These are phyloP conservation scores for Theonella swinhoei DNA, from an alignment of 37 sponge, comb jelly and placozoan species.

Conservation along the genomic window DNA sequence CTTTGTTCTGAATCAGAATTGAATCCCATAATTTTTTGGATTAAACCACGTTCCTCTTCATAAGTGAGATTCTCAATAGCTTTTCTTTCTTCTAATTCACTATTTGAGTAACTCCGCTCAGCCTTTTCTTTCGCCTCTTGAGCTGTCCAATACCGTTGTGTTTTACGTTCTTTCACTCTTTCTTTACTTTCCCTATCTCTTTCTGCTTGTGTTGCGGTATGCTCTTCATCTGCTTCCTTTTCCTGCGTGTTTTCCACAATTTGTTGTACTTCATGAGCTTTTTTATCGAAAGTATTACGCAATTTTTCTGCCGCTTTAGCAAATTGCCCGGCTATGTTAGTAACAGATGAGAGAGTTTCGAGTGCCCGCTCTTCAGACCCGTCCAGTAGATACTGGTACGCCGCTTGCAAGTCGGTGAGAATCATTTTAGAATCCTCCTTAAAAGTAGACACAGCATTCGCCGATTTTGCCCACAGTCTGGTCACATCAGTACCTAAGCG, in stretches of 20 bases:
- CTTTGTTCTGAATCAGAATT: too few relatives aligned
- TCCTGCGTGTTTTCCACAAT: neutral
- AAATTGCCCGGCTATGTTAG: conserved; percentile 30
- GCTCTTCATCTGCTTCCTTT: conserved; percentile 2
- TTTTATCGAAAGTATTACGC: conserved; percentile 10
- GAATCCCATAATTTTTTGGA: too few relatives aligned
- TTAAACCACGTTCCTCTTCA: too few relatives aligned
- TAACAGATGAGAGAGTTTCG: conserved; percentile 14
- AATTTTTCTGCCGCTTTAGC: conserved; percentile 30
- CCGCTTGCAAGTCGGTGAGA: conserved; percentile 20
- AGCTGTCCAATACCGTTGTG: neutral
- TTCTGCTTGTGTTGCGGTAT: neutral
- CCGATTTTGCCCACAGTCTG: conserved; percentile 70
- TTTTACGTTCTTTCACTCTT: neutral
- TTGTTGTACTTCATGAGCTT: conserved; percentile 1
- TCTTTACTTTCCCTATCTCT: neutral
- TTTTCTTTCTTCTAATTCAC: neutral
- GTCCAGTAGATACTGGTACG: conserved; percentile 44
- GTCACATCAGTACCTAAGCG: conserved; percentile 58
- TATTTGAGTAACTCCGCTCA: neutral
- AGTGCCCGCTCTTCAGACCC: conserved; percentile 46
- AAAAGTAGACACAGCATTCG: conserved; percentile 49
- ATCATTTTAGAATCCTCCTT: conserved; percentile 41
- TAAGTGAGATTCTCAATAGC: neutral
- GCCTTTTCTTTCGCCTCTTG: neutral